Conservation (phyloP, 2,888 invertebrate genomes). For the Hyalella azteca region DNA sequence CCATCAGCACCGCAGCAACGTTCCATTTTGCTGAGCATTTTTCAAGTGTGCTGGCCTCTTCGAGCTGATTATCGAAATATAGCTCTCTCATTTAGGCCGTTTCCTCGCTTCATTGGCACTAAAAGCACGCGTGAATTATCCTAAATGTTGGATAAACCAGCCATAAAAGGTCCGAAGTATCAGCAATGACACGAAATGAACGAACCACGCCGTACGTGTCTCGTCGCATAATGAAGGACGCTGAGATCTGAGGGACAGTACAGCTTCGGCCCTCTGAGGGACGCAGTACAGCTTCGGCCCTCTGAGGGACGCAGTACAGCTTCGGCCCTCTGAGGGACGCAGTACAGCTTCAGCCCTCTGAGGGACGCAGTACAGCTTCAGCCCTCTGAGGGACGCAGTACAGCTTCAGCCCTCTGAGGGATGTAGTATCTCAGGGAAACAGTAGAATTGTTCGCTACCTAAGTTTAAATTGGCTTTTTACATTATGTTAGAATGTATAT, state of each 20-base stretch:
- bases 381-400: no score
- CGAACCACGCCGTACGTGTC: constrained; percentile 8
- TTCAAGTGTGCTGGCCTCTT: constrained; percentile 29
- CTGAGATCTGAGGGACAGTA: neutral
- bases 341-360: no score
- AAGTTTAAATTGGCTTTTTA: neutral
- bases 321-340: no score
- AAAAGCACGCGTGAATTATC: constrained; percentile 37
- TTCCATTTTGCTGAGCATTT: constrained; percentile 22
- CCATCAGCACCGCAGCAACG: neutral
- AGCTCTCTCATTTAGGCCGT: constrained; percentile 37
- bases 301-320: no score
- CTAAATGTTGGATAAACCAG: constrained; percentile 37
- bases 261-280: neutral
- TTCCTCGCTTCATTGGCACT: constrained; percentile 36
- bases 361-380: no score
- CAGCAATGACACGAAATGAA: constrained; percentile 36
- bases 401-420: no score
- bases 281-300: no score
- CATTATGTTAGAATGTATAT: neutral
- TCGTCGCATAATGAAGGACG: constrained; percentile 31
- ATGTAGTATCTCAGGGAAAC: no score
- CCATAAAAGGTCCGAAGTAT: constrained; percentile 30
- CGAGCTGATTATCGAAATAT: constrained; percentile 37
- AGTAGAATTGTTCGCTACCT: no score